Conservation (phyloP, 2,888 invertebrate species). For the Allophyes oxyacanthae region DNA sequence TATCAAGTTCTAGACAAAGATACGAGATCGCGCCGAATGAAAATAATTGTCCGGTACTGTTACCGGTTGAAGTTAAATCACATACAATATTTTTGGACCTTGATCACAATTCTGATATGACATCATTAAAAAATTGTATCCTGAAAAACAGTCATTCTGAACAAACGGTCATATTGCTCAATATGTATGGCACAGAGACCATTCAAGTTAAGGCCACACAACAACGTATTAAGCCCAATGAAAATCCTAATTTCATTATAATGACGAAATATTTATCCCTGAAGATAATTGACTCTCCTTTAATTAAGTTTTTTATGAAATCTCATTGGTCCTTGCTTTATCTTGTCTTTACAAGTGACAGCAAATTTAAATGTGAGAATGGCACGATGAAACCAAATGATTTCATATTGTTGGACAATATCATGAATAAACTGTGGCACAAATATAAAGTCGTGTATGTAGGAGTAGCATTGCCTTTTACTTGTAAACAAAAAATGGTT, state of each 20-base stretch:
- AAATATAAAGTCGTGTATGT: slow-evolving; percentile 55
- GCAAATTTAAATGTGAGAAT: slow-evolving; percentile 56
- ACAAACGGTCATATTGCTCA: slow-evolving; percentile 23
- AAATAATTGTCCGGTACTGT: slow-evolving; percentile 7
- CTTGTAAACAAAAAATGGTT: slow-evolving; percentile 60
- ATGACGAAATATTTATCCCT: slow-evolving; percentile 45
- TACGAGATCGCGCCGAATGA: slow-evolving; percentile 7
- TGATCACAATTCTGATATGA: slow-evolving; percentile 10
- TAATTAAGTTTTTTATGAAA: slow-evolving; percentile 30
- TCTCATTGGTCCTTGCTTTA: slow-evolving; percentile 61
- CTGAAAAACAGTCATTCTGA: slow-evolving; percentile 14
- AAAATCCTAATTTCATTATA: slow-evolving; percentile 54
- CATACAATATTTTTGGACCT: slow-evolving; percentile 36
- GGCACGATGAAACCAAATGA: slow-evolving; percentile 51
- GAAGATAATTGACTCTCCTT: slow-evolving; percentile 40
- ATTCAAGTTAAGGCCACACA: slow-evolving; percentile 4
- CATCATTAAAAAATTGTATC: slow-evolving; percentile 34
- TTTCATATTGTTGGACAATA: slow-evolving; percentile 50
- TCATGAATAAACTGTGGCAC: slow-evolving; percentile 69
- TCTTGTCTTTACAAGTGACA: slow-evolving; percentile 58
- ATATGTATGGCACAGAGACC: slow-evolving; percentile 5
- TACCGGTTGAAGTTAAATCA: slow-evolving; percentile 23
- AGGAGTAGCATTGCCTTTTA: slow-evolving; percentile 62
- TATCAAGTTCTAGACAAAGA: slow-evolving; percentile 4
- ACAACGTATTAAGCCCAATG: slow-evolving; percentile 12